A percentile compares a stretch with the other conserved stretches of the same genome.
Conservation (phyloP, 2,888 invertebrate genomes). For the Sepioteuthis lessoniana region DNA sequence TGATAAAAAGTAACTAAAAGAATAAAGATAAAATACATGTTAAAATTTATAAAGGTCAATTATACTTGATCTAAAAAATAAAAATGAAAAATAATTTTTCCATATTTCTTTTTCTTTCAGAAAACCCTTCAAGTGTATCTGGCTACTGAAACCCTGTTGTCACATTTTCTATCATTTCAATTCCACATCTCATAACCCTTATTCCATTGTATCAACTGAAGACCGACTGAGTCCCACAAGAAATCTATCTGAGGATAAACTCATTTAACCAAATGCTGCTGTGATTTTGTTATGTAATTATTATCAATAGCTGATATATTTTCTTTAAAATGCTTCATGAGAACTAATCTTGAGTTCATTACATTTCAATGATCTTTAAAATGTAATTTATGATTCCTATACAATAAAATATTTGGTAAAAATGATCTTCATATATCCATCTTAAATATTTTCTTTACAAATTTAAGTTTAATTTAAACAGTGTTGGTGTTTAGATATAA, state of each 20-base stretch:
- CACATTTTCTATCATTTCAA: background rate
- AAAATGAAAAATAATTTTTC: too few relatives aligned
- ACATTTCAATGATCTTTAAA: too few relatives aligned
- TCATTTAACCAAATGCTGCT: background rate
- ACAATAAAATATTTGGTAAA: too few relatives aligned
- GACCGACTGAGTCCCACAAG: background rate
- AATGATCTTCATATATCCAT: too few relatives aligned
- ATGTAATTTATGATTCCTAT: too few relatives aligned
- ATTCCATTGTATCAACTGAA: background rate
- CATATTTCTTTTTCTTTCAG: background rate
- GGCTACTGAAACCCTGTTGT: background rate
- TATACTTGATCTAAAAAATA: too few relatives aligned
- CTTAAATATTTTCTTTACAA: too few relatives aligned
- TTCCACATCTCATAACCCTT: background rate
- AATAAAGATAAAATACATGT: too few relatives aligned
- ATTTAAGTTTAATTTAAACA: too few relatives aligned
- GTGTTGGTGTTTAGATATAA: too few relatives aligned
- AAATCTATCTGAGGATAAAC: background rate
- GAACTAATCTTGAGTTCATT: background rate
- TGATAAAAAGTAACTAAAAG: too few relatives aligned
- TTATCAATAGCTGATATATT: background rate
- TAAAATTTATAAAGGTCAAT: too few relatives aligned
- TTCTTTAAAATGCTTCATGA: background rate
- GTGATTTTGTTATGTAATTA: background rate
- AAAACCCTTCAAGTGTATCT: background rate